A percentile compares a stretch with the other conserved stretches of the same genome.
Conservation (phyloP, 92 coral and sea anemone genomes). For the Meandrina meandrites region DNA sequence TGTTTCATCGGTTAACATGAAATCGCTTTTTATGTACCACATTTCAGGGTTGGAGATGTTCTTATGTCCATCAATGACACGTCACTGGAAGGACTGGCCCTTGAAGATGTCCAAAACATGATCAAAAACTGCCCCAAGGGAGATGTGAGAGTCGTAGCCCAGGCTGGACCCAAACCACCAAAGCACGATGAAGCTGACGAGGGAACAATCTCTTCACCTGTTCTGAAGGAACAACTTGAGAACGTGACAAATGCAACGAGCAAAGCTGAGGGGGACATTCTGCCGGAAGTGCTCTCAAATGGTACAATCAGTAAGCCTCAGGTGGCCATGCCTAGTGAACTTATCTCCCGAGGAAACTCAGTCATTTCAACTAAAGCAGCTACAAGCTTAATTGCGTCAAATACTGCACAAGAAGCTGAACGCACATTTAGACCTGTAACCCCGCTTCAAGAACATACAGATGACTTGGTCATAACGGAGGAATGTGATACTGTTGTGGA, state of each 20-base stretch:
- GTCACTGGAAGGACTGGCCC: slow-evolving; percentile 54
- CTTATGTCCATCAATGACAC: slow-evolving; percentile 75
- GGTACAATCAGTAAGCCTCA: neutral
- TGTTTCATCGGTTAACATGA: neutral
- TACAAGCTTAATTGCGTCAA: neutral
- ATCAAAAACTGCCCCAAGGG: slow-evolving; percentile 85
- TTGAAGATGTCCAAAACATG: slow-evolving; percentile 65
- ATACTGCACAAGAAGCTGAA: neutral
- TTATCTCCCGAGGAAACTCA: neutral
- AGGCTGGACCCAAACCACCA: slow-evolving; percentile 47
- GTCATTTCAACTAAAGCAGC: neutral
- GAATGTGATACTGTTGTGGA: neutral
- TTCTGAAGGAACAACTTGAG: neutral
- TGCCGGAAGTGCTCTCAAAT: neutral
- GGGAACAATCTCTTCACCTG: neutral
- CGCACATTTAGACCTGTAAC: neutral
- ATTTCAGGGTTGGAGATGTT: slow-evolving; percentile 78
- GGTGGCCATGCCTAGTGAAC: slow-evolving; percentile 21
- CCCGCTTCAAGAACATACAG: neutral
- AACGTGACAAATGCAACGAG: neutral
- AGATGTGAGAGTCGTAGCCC: slow-evolving; percentile 70
- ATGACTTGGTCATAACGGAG: neutral
- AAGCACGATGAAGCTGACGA: neutral
- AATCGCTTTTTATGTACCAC: neutral
- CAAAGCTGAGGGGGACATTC: neutral